These are phyloP conservation scores for Sebastes itinus DNA, from an alignment of 2,797 vertebrate species.

Conservation along the genomic window DNA sequence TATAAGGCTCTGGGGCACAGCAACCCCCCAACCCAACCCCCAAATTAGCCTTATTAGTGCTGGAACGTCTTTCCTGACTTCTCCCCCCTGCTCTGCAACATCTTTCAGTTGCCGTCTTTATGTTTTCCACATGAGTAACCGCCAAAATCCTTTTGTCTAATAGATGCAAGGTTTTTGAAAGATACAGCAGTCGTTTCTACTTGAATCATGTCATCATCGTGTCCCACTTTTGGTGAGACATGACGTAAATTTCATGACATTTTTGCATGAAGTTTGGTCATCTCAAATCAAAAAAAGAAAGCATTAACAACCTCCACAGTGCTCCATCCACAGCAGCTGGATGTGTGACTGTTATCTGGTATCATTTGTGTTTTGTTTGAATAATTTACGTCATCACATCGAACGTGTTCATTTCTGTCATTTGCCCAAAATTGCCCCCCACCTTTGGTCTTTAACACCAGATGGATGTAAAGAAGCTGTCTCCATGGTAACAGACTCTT, in stretches of 20 bases:
- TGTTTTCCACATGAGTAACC: neutral
- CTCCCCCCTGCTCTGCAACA: neutral
- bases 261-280: neutral
- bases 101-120: neutral
- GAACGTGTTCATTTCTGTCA: neutral
- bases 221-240: neutral
- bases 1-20: constrained; percentile 41
- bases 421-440: neutral
- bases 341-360: no score
- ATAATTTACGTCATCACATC: neutral
- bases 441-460: neutral
- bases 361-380: neutral
- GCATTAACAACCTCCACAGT: neutral
- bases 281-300: neutral
- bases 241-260: neutral
- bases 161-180: neutral
- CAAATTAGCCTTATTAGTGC: constrained; percentile 72
- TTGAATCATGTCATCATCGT: neutral
- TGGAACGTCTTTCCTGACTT: constrained; percentile 14
- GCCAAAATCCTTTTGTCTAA: neutral
- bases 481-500: constrained; percentile 1
- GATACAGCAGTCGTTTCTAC: neutral
- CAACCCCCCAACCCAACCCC: constrained; percentile 22
- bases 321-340: neutral
- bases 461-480: neutral